Percentiles rank a stretch among this genome's conserved stretches.
Conservation (phyloP, 2,113 vertebrate species). For the Cercopithecus mona region DNA sequence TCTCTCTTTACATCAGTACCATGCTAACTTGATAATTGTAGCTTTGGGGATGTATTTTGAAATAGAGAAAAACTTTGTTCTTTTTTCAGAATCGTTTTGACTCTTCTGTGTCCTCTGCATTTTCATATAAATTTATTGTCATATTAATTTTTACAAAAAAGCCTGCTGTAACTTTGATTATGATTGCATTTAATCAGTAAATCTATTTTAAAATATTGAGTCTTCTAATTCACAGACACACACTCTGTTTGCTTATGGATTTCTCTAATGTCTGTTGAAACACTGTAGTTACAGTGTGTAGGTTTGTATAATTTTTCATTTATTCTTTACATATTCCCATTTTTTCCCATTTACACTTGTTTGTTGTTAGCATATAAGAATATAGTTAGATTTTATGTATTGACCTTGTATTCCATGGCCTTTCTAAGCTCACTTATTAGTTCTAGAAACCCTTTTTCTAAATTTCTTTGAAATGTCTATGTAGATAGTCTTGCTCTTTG, state of each 20-base stretch:
- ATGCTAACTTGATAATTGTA: not conserved
- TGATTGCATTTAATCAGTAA: not conserved
- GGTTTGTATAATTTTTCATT: not conserved
- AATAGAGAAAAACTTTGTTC: not conserved
- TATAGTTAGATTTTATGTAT: not conserved
- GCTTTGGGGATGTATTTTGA: not conserved
- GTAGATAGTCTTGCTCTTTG: not conserved
- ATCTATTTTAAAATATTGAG: not conserved
- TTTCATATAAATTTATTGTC: not conserved
- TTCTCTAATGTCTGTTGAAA: not conserved
- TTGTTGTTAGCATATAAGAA: not conserved
- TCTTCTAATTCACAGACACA: not conserved
- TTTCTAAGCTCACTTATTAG: too few relatives aligned
- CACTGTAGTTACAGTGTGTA: not conserved
- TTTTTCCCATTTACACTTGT: not conserved
- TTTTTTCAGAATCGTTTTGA: not conserved
- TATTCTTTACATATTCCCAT: not conserved
- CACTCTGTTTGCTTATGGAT: not conserved
- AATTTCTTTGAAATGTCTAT: not conserved
- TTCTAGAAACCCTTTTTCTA: not conserved
- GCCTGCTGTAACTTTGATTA: not conserved
- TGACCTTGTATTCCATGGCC: not conserved
- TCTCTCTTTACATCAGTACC: not conserved
- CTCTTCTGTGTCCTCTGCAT: not conserved
- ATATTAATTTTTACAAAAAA: not conserved